Evolutionary conservation across 2,113 vertebrate species (phyloP), one percentile per base, ranked within the genome.

Genomic region (Neodontobutis hainanensis): DNA sequence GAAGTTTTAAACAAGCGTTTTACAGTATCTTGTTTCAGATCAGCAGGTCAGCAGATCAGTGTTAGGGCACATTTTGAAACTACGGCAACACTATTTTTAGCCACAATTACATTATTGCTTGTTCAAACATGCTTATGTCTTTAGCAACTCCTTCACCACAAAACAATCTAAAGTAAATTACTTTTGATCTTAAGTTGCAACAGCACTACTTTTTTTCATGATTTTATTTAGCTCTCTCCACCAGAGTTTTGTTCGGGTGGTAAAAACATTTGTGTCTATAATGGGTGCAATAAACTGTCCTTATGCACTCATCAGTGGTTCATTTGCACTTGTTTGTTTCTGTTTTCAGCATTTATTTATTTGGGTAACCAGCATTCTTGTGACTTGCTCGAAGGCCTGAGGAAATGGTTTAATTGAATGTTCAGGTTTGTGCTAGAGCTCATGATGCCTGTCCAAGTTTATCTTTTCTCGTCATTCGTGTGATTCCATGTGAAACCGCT

Each of bases 401-500:
- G 40, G 50, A 27, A 40, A 9, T 32, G 40, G 4, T 4, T 45
- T 67, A 53, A 55, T 57, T 38, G 7, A 27, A 49, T 47, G 5
- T 32, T 68, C 42, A 44, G 27, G 72, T 76, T 66, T 62, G 34
- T 15, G 5, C 53, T 56, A 58, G 2, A 50, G 4, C 7, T 8
- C 51, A 44, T 47, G 51, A 43, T 10, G 2, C 38, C 14, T 56
- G 40, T 67, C 19, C 53, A 52, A 59, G 16, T 62, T 71, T 10
- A 32, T 19, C 48, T 42, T 58, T 40, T 50, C 12, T n/a, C 45
- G 35, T 35, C 3, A 0, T 10, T 49, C 51, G 72, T 14, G 42
- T 11, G 15, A 12, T 70, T 65, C 47, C 19, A 15, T 45, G 55
- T 53, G 35, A 62, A 80, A 64, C 59, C 16, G 48, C 48, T n/a